phyloP scores from a whole-genome alignment of 2,888 invertebrate species.

The Octodonta nipae region DNA sequence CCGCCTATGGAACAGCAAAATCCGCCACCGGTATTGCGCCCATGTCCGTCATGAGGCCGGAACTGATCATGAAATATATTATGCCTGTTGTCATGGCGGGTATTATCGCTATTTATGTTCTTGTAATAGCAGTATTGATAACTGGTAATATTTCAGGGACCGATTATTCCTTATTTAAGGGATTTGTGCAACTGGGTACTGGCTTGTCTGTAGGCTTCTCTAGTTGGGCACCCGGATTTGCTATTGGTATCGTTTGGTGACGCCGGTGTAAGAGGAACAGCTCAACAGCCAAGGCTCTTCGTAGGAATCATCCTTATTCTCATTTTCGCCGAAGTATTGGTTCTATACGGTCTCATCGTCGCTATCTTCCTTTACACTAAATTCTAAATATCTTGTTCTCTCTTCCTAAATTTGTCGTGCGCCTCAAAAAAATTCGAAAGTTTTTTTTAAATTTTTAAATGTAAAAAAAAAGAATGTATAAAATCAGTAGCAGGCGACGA shows the following conservation, averaged over 20 bases:
- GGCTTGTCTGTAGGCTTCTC: constrained; percentile 95
- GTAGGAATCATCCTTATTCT: constrained; percentile 99
- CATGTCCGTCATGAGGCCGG: constrained; percentile 99
- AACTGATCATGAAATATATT: constrained; percentile 99
- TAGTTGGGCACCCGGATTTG: constrained; percentile 96
- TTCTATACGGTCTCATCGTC: constrained; percentile 99
- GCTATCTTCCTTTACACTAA: constrained; percentile 98
- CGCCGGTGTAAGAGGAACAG: constrained; percentile 96
- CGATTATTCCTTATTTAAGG: constrained; percentile 64
- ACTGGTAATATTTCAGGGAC: constrained; percentile 62
- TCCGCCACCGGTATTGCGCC: constrained; percentile 99
- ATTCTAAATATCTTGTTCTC: constrained; percentile 27
- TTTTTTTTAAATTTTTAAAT: constrained; percentile 31
- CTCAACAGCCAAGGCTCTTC: constrained; percentile 98
- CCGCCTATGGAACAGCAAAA: constrained; percentile 99
- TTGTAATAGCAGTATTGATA: constrained; percentile 97
- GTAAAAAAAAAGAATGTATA: constrained; percentile 31
- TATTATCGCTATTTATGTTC: constrained; percentile 99
- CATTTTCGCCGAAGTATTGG: constrained; percentile 99
- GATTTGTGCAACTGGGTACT: constrained; percentile 93
- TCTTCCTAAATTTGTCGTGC: not conserved
- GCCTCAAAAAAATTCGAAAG: constrained; percentile 12
- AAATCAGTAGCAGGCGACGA: constrained; percentile 25
- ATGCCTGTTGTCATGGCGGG: constrained; percentile 99
- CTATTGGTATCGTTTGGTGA: constrained; percentile 99